Conservation (phyloP, 2,797 vertebrate genomes). For the Coccyzus lansbergi region DNA sequence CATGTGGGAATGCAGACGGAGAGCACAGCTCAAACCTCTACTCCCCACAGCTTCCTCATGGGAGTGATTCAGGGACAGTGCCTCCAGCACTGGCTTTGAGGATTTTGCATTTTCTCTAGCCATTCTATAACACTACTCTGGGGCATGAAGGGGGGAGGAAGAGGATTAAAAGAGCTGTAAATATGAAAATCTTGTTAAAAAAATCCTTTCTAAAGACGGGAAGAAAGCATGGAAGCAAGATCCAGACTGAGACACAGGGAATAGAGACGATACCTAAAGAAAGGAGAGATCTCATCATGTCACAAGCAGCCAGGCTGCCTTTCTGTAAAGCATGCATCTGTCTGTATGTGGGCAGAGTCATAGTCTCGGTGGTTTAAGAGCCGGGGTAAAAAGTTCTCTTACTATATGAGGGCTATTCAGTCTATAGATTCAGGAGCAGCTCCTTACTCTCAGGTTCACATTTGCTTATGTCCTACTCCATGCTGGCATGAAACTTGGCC, state of each 20-base stretch:
- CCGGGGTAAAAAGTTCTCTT: neutral
- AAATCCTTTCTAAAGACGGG: neutral
- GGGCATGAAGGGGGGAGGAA: neutral
- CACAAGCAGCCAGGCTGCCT: neutral
- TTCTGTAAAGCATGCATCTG: neutral
- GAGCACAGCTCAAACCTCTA: neutral
- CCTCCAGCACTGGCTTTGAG: neutral
- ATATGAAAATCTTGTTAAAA: neutral
- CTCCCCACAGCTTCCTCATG: accelerated
- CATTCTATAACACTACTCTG: neutral
- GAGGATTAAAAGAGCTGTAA: neutral
- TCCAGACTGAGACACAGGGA: neutral
- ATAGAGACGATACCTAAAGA: neutral
- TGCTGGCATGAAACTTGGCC: neutral
- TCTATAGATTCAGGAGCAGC: neutral
- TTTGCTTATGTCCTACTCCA: neutral
- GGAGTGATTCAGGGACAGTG: neutral
- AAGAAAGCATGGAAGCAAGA: neutral
- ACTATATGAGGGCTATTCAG: neutral
- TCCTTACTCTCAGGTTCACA: neutral
- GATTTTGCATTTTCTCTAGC: neutral
- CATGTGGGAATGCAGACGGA: accelerated
- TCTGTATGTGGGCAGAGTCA: neutral
- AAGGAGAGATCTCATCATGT: neutral
- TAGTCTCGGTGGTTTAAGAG: neutral